phyloP scores from a whole-genome alignment of 2,113 vertebrate species.

The Notothenia rossii region DNA sequence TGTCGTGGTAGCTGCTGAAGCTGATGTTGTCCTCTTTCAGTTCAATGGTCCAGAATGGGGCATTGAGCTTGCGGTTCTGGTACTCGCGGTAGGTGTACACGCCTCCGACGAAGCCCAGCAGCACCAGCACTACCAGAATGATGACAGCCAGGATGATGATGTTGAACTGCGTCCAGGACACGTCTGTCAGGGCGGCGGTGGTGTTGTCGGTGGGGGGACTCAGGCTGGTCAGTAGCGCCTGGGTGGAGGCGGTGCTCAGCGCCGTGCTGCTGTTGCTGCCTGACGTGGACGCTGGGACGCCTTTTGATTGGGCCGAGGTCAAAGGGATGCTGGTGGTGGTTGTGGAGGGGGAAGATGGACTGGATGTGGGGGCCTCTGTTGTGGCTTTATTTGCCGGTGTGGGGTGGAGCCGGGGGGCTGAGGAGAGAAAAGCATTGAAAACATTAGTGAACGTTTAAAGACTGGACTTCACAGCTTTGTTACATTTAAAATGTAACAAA shows the following conservation, averaged over 20 bases:
- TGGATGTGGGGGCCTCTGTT: slow-evolving; percentile 12
- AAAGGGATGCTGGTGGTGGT: slow-evolving; percentile 75
- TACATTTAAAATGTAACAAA: background rate
- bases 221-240: slow-evolving; percentile 84
- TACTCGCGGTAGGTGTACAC: slow-evolving; percentile 98
- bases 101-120: slow-evolving; percentile 95
- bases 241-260: slow-evolving; percentile 72
- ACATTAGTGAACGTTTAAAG: background rate
- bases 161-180: slow-evolving; percentile 99
- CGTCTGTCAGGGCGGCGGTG: slow-evolving; percentile 88
- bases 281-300: slow-evolving; percentile 32
- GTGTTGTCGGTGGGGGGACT: slow-evolving; percentile 90
- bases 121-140: slow-evolving; percentile 93
- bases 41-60: slow-evolving; percentile 99
- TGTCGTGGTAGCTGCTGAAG: slow-evolving; percentile 99
- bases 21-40: slow-evolving; percentile 99
- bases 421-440: slow-evolving; percentile 33
- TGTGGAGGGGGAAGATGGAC: slow-evolving; percentile 28
- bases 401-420: slow-evolving; percentile 61
- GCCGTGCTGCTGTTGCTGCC: slow-evolving; percentile 75
- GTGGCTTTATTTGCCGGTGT: slow-evolving; percentile 44
- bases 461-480: background rate
- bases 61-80: slow-evolving; percentile 96
- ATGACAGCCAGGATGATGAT: slow-evolving; percentile 96
- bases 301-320: slow-evolving; percentile 48